Evolutionary conservation across 1,140 invertebrate species (phyloP).

Genomic region (Zaprionus nigranus): DNA sequence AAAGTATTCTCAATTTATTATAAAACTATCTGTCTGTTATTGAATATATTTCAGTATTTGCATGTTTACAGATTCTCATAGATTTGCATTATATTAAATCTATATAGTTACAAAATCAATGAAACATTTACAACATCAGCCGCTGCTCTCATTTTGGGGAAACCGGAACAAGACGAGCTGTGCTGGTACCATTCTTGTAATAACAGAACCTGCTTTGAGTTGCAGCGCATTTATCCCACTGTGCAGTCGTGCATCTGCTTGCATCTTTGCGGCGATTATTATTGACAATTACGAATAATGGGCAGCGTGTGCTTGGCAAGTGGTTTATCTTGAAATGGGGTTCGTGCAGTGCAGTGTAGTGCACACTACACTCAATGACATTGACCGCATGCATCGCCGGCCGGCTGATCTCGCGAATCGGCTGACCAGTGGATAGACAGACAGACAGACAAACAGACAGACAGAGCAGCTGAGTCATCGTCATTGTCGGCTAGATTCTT

Average conservation of each 20-base stretch:
- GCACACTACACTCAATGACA: conserved; percentile 56
- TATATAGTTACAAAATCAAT: background rate
- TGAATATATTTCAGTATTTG: background rate
- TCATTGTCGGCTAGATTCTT: conserved; percentile 27
- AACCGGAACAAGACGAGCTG: background rate
- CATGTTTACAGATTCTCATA: background rate
- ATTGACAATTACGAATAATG: conserved; percentile 67
- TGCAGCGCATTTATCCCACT: background rate
- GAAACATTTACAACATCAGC: background rate
- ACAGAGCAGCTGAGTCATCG: conserved; percentile 62
- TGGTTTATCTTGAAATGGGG: conserved; percentile 67
- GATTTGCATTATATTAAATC: background rate
- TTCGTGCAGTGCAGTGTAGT: conserved; percentile 41
- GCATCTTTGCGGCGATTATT: conserved; percentile 59
- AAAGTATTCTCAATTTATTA: background rate
- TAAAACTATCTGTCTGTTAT: background rate
- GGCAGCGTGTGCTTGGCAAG: conserved; percentile 60
- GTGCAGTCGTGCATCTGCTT: conserved; percentile 27
- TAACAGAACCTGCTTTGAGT: background rate
- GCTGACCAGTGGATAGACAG: conserved; percentile 3
- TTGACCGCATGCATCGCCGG: conserved; percentile 74
- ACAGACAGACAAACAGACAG: background rate
- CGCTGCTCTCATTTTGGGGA: background rate
- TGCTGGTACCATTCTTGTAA: background rate
- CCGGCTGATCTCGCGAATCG: conserved; percentile 42